A percentile compares a stretch with the other conserved stretches of the same genome.
phyloP scores from a whole-genome alignment of 2,888 invertebrate species.

The Agapostemon virescens region DNA sequence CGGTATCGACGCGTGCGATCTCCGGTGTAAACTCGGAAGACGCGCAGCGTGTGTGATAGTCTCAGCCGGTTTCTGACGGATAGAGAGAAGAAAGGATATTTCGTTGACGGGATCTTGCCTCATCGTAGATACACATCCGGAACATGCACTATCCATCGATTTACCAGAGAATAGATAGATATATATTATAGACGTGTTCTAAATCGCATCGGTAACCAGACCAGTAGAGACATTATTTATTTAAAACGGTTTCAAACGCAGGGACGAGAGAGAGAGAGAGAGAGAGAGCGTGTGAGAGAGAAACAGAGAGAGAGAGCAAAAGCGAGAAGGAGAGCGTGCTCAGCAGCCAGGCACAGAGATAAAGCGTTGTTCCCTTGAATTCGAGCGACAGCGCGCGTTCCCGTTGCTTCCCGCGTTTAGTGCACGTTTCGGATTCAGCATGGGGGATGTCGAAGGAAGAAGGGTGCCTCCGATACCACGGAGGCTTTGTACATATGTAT shows the following conservation, averaged over 20 bases:
- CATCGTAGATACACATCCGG: constrained; percentile 66
- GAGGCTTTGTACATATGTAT: constrained; percentile 80
- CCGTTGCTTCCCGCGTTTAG: constrained; percentile 59
- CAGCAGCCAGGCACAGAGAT: constrained; percentile 20
- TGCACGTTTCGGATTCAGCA: constrained; percentile 70
- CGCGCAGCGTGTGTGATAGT: constrained; percentile 37
- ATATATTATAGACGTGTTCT: constrained; percentile 27
- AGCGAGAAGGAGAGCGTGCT: background rate
- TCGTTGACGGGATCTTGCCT: constrained; percentile 70
- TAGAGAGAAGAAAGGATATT: constrained; percentile 36
- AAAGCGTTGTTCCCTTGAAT: constrained; percentile 22
- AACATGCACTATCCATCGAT: constrained; percentile 62
- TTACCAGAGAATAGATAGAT: constrained; percentile 14
- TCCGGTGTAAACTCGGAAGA: constrained; percentile 36
- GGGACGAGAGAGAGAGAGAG: constrained; percentile 14
- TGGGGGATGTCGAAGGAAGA: constrained; percentile 60
- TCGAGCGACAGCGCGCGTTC: constrained; percentile 55
- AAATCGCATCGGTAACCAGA: constrained; percentile 10
- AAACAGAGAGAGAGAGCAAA: background rate
- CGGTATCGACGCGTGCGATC: constrained; percentile 49
- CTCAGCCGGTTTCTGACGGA: constrained; percentile 45
- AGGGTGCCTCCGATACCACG: constrained; percentile 59
- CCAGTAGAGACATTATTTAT: constrained; percentile 51
- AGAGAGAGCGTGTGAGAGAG: background rate
- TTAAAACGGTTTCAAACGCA: constrained; percentile 38